Evolutionary conservation across 2,888 invertebrate genomes (phyloP), one percentile per base, ranked within the genome.

Genomic region (Cantharis lateralis): DNA sequence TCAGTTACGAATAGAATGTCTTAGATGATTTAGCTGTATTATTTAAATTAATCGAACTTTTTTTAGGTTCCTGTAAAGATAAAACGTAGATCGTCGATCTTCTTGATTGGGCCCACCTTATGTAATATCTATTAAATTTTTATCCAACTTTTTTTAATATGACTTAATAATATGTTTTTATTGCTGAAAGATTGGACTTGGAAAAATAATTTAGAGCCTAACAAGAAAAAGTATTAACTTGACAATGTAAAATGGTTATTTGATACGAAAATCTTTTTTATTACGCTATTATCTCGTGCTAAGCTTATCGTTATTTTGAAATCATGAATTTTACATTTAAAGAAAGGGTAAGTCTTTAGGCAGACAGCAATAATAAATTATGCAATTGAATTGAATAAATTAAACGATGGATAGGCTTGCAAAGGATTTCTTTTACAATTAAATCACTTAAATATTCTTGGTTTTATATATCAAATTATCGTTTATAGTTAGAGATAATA

Each of bases 231-330:
- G 16, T 63, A 63, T 18, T 66, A 66, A 66, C 48, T 66, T 66
- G 24, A 66, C 20, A 20, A 20, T 66, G 71, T 74, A 77, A 74
- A 77, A 71, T 77, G 68, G 74, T 61, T 68, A 72, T 71, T 74
- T 77, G 71, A 62, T 64, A 62, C 74, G 71, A 74, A 75, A 77
- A 77, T 77, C 72, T 77, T 75, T 71, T 74, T 77, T 68, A 71
- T 64, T 71, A 70, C 68, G 74, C 71, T 66, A 77, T 77, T 77
- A 77, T 71, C 69, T 77, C 75, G 69, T 66, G 48, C 48, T 32
- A 69, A 15, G 69, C 18, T 32, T 32, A 68, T 72, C 71, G 68
- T 77, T 75, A 72, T 77, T 72, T 69, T 26, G 68, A 28, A 28
- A 77, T 74, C 20, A n/a, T 66, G 64, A 66, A 20, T 20, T 20